Conservation (phyloP, 2,113 vertebrate genomes). For the Hystrix brachyura region DNA sequence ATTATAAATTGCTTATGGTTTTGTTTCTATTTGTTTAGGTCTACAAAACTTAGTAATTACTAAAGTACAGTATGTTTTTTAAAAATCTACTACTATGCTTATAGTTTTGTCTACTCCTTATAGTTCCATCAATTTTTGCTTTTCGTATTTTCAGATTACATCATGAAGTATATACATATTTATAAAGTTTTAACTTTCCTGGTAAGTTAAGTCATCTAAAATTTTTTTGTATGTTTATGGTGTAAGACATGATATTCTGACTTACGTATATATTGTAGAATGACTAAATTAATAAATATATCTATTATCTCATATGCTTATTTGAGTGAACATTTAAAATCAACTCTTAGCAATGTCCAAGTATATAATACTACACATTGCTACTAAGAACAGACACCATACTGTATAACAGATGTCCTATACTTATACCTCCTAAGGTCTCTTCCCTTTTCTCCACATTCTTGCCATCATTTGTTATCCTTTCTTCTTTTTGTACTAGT, state of each 20-base stretch:
- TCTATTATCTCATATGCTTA: neutral
- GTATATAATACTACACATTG: neutral
- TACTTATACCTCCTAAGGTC: neutral
- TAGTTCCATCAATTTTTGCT: neutral
- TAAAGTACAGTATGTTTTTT: neutral
- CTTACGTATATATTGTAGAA: neutral
- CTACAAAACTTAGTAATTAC: neutral
- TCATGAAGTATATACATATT: neutral
- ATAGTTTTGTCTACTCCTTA: neutral
- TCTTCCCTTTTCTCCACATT: neutral
- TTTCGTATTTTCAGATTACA: slow-evolving; percentile 30
- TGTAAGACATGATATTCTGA: neutral
- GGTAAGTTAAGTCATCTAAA: neutral
- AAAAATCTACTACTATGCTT: neutral
- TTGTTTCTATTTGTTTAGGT: neutral
- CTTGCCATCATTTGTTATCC: too few relatives aligned
- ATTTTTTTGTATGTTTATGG: neutral
- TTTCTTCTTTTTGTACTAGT: neutral
- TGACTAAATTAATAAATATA: neutral
- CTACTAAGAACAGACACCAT: neutral
- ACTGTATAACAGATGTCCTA: neutral
- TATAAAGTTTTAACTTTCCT: slow-evolving; percentile 20
- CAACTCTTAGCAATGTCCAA: neutral
- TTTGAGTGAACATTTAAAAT: neutral
- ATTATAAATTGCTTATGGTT: neutral